A percentile compares a stretch with the other conserved stretches of the same genome.
phyloP scores from a whole-genome alignment of 2,888 invertebrate species.

The Mythimna ferrago region DNA sequence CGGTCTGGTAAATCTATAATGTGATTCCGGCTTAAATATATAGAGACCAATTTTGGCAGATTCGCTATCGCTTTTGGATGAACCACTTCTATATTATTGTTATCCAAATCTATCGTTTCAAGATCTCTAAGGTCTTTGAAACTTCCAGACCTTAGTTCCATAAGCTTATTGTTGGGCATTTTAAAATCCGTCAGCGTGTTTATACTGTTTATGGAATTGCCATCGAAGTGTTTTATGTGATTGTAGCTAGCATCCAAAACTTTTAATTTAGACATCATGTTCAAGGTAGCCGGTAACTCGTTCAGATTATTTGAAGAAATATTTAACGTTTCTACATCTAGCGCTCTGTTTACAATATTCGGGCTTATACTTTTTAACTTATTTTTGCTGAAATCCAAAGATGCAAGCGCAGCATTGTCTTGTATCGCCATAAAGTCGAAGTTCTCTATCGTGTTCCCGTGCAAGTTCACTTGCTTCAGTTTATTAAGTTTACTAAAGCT shows the following conservation, averaged over 20 bases:
- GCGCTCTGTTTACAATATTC: constrained; percentile 91
- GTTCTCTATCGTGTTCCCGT: constrained; percentile 94
- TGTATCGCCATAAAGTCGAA: constrained; percentile 93
- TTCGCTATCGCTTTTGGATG: constrained; percentile 93
- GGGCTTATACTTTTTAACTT: constrained; percentile 93
- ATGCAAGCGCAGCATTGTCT: constrained; percentile 92
- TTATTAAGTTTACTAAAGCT: constrained; percentile 92
- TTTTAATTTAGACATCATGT: constrained; percentile 92
- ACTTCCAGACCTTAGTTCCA: constrained; percentile 93
- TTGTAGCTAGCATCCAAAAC: constrained; percentile 95
- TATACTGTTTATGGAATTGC: constrained; percentile 93
- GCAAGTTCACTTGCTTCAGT: constrained; percentile 93
- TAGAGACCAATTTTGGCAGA: constrained; percentile 92
- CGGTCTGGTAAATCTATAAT: constrained; percentile 94
- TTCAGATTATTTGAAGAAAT: constrained; percentile 94
- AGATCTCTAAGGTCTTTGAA: constrained; percentile 93
- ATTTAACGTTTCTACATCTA: constrained; percentile 93
- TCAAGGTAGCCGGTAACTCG: constrained; percentile 93
- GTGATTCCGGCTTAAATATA: constrained; percentile 93
- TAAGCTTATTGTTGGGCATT: constrained; percentile 94
- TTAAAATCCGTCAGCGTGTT: constrained; percentile 93
- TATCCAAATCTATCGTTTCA: constrained; percentile 94
- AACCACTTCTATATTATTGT: constrained; percentile 94
- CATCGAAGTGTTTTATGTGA: constrained; percentile 93
- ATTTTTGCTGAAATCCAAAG: constrained; percentile 94